These are phyloP conservation scores for Chaetoderma sp. DNA, from an alignment of 2,888 invertebrate species.

Conservation along the genomic window DNA sequence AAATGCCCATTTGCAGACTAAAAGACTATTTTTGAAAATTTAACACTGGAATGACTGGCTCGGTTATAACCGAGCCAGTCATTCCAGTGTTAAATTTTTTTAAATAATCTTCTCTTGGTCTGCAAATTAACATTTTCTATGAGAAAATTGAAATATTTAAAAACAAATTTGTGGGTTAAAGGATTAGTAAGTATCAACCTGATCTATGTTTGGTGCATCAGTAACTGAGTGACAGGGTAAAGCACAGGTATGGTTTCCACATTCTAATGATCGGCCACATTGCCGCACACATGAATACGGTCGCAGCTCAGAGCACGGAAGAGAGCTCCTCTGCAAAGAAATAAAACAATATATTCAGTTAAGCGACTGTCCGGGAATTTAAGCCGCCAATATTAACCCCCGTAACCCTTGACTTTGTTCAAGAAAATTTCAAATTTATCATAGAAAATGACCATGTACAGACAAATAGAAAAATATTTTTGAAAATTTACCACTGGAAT, in stretches of 20 bases:
- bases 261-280: conserved; percentile 68
- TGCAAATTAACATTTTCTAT: too few species aligned
- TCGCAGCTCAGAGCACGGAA: conserved; percentile 73
- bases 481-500: too few species aligned
- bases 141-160: neutral
- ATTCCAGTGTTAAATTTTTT: too few species aligned
- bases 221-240: conserved; percentile 78
- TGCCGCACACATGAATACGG: conserved; percentile 72
- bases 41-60: too few species aligned
- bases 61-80: too few species aligned
- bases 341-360: neutral
- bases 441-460: neutral
- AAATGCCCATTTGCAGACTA: too few species aligned
- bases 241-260: conserved; percentile 75
- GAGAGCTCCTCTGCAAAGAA: conserved; percentile 52
- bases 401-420: neutral
- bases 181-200: conserved; percentile 34
- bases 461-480: neutral
- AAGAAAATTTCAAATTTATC: neutral
- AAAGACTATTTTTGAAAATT: too few species aligned
- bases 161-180: neutral
- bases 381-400: neutral
- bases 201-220: conserved; percentile 40
- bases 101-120: too few species aligned
- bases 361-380: neutral